A percentile compares a stretch with the other conserved stretches of the same genome.
Conservation (phyloP, 1,140 invertebrate species). For the Nilaparvata lugens region DNA sequence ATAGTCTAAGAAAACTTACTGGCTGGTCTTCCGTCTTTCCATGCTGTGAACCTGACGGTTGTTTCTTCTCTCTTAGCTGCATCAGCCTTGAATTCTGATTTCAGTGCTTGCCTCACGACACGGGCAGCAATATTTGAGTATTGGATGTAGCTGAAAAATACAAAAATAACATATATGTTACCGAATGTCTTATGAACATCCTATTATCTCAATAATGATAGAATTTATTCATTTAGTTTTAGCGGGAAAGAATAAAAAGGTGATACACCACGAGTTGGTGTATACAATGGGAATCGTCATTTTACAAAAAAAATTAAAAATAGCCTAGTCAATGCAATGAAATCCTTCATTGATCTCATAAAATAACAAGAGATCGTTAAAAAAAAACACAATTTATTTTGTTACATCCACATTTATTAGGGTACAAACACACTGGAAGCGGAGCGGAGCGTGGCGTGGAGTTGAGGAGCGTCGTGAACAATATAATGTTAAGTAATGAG, state of each 20-base stretch:
- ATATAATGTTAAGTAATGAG: too few relatives aligned
- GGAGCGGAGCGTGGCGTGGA: too few relatives aligned
- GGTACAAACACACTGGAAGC: too few relatives aligned
- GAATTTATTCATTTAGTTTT: neutral
- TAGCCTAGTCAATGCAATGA: too few relatives aligned
- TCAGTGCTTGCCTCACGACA: slow-evolving; percentile 66
- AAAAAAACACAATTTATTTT: too few relatives aligned
- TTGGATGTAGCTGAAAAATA: slow-evolving; percentile 78
- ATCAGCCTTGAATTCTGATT: slow-evolving; percentile 57
- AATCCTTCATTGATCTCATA: too few relatives aligned
- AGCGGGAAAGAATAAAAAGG: neutral
- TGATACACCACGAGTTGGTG: neutral
- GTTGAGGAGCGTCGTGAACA: too few relatives aligned
- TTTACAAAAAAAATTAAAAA: too few relatives aligned
- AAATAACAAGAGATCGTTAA: too few relatives aligned
- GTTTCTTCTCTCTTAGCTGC: slow-evolving; percentile 65
- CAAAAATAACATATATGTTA: neutral
- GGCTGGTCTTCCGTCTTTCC: slow-evolving; percentile 74
- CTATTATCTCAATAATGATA: neutral
- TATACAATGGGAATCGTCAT: neutral
- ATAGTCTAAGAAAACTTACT: slow-evolving; percentile 48
- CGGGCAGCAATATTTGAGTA: slow-evolving; percentile 84
- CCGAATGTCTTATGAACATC: too few relatives aligned
- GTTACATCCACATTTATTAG: too few relatives aligned
- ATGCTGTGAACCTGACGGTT: slow-evolving; percentile 68